Base-by-base conservation (phyloP, 2,888 invertebrate genomes). In the Eupsilia transversa region DNA sequence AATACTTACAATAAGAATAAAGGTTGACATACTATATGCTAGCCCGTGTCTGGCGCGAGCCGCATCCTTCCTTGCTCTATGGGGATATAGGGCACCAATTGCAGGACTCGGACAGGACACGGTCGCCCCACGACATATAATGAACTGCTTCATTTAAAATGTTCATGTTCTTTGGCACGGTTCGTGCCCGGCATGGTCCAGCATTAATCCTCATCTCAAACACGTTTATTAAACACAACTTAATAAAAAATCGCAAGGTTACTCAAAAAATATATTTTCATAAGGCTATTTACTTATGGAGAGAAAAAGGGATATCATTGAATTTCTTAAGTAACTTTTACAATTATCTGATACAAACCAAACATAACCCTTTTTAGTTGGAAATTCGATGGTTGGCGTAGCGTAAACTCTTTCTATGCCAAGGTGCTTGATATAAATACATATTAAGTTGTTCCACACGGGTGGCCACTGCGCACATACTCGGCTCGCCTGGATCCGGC, bases 361-460 rank as follows among this genome's bases (percentile, higher is more conserved):
- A 77, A 59, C n/a, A 38, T 49, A 80, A 60, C 74, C 83, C 86
- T 74, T 85, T 86, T 64, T 52, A 23, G 23, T 76, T 72, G 57
- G 67, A 67, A 60, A 52, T 30, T 81, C 33, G 73, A 73, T 72
- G 79, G 76, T 71, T 79, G 69, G 69, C 77, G 86, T 78, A 77
- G 73, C 81, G 85, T 82, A 77, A 83, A 80, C 65, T 84, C 73
- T 87, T 82, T 84, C 80, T 84, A 80, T 88, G 88, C 86, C 85
- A 85, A 88, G 88, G 86, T 66, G 77, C 72, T 77, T 84, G 83
- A 77, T 80, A 76, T 81, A 88, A 76, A 84, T 85, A 89, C 87
- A 87, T 88, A 83, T 84, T 82, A 87, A 88, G 83, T 78, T 75
- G 89, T 89, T 89, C 84, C 88, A 80, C 85, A 79, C 72, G 67